A percentile compares a stretch with the other conserved stretches of the same genome.
These are phyloP conservation scores for Pelecanoides urinatrix DNA, from an alignment of 2,113 vertebrate genomes.

Conservation along the genomic window DNA sequence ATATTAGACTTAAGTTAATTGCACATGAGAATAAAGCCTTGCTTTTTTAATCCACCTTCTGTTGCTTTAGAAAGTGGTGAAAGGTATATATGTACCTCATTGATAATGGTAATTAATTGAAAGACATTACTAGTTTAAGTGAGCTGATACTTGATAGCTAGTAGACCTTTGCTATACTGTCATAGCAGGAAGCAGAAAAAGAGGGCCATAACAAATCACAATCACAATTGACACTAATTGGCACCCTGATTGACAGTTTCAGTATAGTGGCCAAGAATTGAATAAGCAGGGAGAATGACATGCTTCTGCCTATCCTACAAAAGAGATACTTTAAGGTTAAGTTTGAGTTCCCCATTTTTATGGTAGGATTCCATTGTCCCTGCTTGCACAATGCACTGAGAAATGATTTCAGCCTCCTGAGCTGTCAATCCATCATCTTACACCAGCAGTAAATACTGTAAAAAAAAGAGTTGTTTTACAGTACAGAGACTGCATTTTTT, in stretches of 20 bases:
- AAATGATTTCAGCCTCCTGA: not conserved
- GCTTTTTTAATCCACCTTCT: not conserved
- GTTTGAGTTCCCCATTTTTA: not conserved
- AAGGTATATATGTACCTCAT: not conserved
- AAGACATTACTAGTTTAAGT: not conserved
- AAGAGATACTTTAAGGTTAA: not conserved
- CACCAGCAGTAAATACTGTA: constrained; percentile 13
- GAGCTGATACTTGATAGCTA: not conserved
- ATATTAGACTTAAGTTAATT: not conserved
- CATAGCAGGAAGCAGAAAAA: not conserved
- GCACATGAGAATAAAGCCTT: not conserved
- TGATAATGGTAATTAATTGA: not conserved
- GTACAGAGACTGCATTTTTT: not conserved
- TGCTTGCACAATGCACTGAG: not conserved
- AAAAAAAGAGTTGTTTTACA: not conserved
- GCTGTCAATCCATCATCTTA: not conserved
- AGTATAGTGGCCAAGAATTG: not conserved
- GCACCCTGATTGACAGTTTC: constrained; percentile 20
- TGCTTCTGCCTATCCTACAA: not conserved
- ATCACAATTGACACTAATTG: not conserved
- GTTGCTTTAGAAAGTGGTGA: not conserved
- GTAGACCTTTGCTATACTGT: not conserved
- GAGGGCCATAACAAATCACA: not conserved
- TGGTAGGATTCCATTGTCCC: not conserved
- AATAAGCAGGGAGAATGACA: not conserved